Evolutionary conservation across 2,888 invertebrate genomes (phyloP), one percentile per base, ranked within the genome.

Genomic region (Drosophila niveifrons): DNA sequence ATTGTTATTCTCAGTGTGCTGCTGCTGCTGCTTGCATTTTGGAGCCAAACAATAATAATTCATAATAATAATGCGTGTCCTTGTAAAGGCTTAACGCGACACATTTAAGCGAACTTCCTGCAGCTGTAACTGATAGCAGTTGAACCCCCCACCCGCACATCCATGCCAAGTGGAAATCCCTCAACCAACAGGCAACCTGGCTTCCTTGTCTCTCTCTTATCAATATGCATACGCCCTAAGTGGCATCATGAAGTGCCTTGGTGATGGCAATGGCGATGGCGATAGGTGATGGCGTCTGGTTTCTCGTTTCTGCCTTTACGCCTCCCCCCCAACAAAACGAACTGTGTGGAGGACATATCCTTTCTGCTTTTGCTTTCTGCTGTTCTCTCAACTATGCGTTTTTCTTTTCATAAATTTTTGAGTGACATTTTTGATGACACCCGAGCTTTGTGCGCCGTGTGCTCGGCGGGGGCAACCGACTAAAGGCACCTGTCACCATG

Each of bases 341-440:
- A 18, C 28, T 39, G 29, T 17, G 18, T 41, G 29, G 2, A 36
- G 31, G 10, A 23, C 15, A n/a, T 34, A 7, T n/a, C 18, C 23
- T n/a, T 8, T n/a, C 18, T 8, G 15, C 9, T 17, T 48, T 23
- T 8, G 15, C 9, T 17, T 48, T 23, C 23, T 23, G 23, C 23
- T 23, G 23, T 23, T 28, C 44, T 50, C 67, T 68, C 61, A 78
- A 83, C 87, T 83, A 72, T 73, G 74, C 89, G 78, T 66, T 77
- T 66, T 75, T 76, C 68, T 73, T 89, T 89, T 88, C 90, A 88
- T 89, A 82, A 79, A 90, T 90, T 81, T 90, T 83, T 90, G 84
- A 90, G 90, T 90, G 90, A 90, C 86, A 90, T 72, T 88, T 89
- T 90, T 90, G 88, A 90, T 90, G 90, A 90, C 90, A 89, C 75